A percentile compares a stretch with the other conserved stretches of the same genome.
Conservation (phyloP, 2,888 invertebrate species). For the Pseudococcus longispinus region DNA sequence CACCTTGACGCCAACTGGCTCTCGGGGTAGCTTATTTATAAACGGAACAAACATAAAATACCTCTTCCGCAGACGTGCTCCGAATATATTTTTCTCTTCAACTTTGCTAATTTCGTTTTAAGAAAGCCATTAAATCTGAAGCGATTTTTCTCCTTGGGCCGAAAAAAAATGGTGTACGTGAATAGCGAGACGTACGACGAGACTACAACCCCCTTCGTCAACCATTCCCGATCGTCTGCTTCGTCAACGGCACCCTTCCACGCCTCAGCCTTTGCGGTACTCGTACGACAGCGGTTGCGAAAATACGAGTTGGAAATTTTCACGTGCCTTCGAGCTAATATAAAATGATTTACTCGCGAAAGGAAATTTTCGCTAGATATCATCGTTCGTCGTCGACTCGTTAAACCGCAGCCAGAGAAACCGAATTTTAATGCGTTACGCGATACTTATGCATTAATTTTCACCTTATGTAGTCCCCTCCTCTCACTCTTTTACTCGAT, state of each 20-base stretch:
- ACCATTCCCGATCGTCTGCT: neutral
- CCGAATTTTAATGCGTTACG: slow-evolving; percentile 5
- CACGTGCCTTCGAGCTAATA: slow-evolving; percentile 18
- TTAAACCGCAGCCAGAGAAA: neutral
- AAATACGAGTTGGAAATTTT: neutral
- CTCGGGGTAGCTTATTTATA: slow-evolving; percentile 10
- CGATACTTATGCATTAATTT: slow-evolving; percentile 26
- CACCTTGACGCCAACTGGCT: neutral
- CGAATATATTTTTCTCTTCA: neutral
- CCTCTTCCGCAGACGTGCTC: neutral
- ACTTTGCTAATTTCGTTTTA: slow-evolving; percentile 15
- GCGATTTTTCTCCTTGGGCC: slow-evolving; percentile 10
- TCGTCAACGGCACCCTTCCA: neutral
- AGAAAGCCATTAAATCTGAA: slow-evolving; percentile 28
- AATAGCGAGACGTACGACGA: neutral
- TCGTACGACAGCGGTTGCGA: neutral
- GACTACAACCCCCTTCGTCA: neutral
- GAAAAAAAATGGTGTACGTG: neutral
- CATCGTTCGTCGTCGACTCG: neutral
- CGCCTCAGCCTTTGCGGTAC: neutral
- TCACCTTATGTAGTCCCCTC: neutral
- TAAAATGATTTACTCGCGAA: slow-evolving; percentile 17
- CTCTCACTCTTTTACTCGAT: no score
- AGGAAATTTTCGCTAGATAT: slow-evolving; percentile 14
- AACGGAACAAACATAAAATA: slow-evolving; percentile 11